Evolutionary conservation across 2,888 invertebrate species (phyloP), one percentile per base, ranked within the genome.

Genomic region (Ophonus ardosiacus): DNA sequence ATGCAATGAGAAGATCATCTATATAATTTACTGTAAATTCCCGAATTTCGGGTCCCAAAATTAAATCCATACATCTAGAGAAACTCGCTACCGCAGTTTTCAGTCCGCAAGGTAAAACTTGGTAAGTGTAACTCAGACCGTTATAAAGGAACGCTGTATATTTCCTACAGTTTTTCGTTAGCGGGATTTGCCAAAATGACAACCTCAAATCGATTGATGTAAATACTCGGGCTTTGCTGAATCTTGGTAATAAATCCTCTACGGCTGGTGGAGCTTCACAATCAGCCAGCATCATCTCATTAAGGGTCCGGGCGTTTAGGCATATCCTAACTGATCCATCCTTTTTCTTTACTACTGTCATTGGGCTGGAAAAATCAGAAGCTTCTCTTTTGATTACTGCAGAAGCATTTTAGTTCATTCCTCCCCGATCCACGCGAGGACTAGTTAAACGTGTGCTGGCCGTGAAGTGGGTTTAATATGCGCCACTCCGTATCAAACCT

Each of bases 261-360:
- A 31, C 24, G 5, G 63, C 7, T 6, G 86, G 80, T 17, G 86
- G n/a, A 87, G 87, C 21, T 61, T 89, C 89, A 5, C 88, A 86
- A 81, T 90, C 89, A 0, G 87, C 85, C 21, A 88, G 86, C 68
- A 90, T 89, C 31, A 86, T 74, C 10, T 86, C 86, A 86, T 90
- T 90, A 0, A 90, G 59, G 68, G 85, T 86, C 8, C 90, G 59
- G 0, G 89, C 89, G 85, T 90, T 89, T 17, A 89, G 81, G 85
- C 89, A 89, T 21, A 90, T 86, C 5, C 90, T 85, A 0, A 89
- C 84, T 7, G 86, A 83, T 0, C 88, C 88, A 80, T 90, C 88
- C 61, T 88, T 89, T 81, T 89, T 90, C 31, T 86, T 57, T 0
- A 88, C 88, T 6, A 88, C 87, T 1, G 88, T 87, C 17, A 89